Percentiles rank a stretch among this genome's conserved stretches.
These are phyloP conservation scores for Acestrorhynchus altus DNA, from an alignment of 2,797 vertebrate species.

Conservation along the genomic window DNA sequence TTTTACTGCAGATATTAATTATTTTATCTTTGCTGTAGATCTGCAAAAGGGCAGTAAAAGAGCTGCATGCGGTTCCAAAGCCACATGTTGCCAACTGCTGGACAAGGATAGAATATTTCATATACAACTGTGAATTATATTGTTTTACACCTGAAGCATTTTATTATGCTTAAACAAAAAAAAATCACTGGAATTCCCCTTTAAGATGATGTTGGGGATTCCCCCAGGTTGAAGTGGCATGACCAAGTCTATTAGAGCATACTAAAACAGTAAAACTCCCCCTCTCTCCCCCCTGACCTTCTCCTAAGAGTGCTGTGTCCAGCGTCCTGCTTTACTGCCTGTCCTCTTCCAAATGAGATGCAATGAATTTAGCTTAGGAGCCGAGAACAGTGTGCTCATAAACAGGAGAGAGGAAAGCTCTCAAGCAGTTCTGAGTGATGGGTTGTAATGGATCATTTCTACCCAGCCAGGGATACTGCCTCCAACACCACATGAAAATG, in stretches of 20 bases:
- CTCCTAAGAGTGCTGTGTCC: background rate
- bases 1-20: too few relatives aligned
- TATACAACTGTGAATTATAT: too few relatives aligned
- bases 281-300: background rate
- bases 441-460: conserved; percentile 30
- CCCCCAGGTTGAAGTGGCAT: too few relatives aligned
- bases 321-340: background rate
- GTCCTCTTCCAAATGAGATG: background rate
- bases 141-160: too few relatives aligned
- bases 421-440: conserved; percentile 32
- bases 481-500: conserved; percentile 21
- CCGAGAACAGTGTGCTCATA: background rate
- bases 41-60: too few relatives aligned
- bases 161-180: too few relatives aligned
- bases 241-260: too few relatives aligned
- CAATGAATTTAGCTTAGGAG: background rate
- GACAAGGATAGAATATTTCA: too few relatives aligned
- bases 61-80: too few relatives aligned
- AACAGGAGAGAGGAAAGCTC: background rate
- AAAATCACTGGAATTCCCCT: too few relatives aligned
- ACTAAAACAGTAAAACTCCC: background rate
- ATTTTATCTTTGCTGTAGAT: too few relatives aligned
- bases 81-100: too few relatives aligned
- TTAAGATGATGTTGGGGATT: background rate
- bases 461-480: background rate